phyloP scores from a whole-genome alignment of 2,113 vertebrate genomes.

The Mastomys natalensis region DNA sequence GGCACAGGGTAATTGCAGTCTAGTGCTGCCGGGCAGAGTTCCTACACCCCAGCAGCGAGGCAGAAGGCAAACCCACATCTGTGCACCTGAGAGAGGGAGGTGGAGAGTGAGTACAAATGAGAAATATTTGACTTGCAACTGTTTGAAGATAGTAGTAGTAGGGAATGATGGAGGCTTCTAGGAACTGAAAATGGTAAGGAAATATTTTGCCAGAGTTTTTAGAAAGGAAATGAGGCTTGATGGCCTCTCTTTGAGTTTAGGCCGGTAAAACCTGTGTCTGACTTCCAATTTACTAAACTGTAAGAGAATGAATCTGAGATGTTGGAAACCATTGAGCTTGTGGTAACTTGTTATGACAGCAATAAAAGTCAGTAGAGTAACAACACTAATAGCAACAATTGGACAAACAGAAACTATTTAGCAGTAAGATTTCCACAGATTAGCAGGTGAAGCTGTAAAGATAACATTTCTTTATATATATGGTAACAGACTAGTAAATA shows the following conservation, averaged over 20 bases:
- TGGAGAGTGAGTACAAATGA: not conserved
- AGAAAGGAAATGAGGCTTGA: not conserved
- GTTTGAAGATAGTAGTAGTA: not conserved
- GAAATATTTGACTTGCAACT: not conserved
- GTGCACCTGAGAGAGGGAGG: not conserved
- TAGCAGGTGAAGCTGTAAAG: not conserved
- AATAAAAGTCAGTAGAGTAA: not conserved
- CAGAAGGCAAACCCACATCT: no score
- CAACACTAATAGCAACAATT: not conserved
- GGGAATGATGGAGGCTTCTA: not conserved
- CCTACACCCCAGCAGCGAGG: no score
- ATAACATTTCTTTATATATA: not conserved
- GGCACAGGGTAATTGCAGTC: no score
- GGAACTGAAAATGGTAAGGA: not conserved
- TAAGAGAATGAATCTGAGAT: not conserved
- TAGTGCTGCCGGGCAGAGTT: no score
- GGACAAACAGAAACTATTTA: not conserved
- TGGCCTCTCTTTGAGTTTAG: not conserved
- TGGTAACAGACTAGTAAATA: constrained; percentile 3
- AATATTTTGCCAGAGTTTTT: not conserved
- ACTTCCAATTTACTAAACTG: not conserved
- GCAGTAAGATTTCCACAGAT: not conserved
- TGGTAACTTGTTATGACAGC: not conserved
- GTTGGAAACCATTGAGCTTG: not conserved
- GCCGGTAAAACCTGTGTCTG: not conserved